phyloP scores from a whole-genome alignment of 1,140 invertebrate species.

The Drosophila neocordata region DNA sequence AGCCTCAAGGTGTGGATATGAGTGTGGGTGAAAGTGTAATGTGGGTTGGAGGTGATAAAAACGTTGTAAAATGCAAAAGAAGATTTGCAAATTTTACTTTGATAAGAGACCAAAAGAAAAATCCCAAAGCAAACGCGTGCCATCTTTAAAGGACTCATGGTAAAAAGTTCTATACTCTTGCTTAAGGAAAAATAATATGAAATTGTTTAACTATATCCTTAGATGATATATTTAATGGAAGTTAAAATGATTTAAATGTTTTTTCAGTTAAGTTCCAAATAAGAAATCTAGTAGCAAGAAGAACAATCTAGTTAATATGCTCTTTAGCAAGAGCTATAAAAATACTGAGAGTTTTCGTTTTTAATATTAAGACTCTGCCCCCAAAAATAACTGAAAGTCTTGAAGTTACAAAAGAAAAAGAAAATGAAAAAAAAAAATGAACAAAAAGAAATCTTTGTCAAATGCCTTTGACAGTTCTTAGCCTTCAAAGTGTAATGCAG shows the following conservation, averaged over 20 bases:
- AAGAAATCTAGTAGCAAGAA: no score
- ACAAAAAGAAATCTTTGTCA: slow-evolving; percentile 34
- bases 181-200: no score
- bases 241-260: no score
- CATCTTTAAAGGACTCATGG: neutral
- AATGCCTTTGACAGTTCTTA: slow-evolving; percentile 71
- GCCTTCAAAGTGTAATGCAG: slow-evolving; percentile 68
- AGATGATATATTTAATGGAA: no score
- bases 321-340: neutral
- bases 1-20: slow-evolving; percentile 12
- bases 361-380: neutral
- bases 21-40: no score
- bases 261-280: no score
- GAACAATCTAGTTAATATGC: neutral
- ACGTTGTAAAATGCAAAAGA: slow-evolving; percentile 23
- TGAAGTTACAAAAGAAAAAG: slow-evolving; percentile 10
- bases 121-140: neutral
- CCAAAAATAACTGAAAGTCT: slow-evolving; percentile 41
- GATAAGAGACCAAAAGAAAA: neutral
- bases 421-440: no score
- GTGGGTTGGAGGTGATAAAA: neutral
- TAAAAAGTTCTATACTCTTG: no score
- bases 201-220: no score
- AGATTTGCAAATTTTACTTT: slow-evolving; percentile 8
- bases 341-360: neutral